These are phyloP conservation scores for Ficedula albicollis DNA, from an alignment of 2,797 vertebrate species.

Conservation along the genomic window DNA sequence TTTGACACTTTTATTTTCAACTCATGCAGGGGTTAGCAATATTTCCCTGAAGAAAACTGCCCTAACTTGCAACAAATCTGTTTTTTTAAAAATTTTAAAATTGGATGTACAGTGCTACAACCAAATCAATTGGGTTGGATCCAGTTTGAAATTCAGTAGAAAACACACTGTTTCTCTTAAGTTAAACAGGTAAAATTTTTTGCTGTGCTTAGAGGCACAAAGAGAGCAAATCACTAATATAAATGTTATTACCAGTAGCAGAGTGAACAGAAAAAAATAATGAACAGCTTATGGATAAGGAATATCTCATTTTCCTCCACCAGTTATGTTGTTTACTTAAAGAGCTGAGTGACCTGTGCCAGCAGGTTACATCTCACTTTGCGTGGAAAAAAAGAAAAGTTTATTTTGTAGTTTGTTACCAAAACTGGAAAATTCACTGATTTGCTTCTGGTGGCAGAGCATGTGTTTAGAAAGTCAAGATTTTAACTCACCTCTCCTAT, in stretches of 20 bases:
- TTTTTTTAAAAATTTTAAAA: not conserved
- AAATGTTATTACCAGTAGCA: not conserved
- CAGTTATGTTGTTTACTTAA: not conserved
- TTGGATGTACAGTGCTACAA: not conserved
- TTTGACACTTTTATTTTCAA: constrained; percentile 17
- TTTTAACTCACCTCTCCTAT: not conserved
- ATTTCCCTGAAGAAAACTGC: not conserved
- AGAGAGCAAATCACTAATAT: not conserved
- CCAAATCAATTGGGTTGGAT: not conserved
- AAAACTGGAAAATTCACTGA: not conserved
- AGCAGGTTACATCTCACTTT: not conserved
- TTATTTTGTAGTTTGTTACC: not conserved
- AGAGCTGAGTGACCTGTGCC: not conserved
- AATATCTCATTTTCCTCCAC: not conserved
- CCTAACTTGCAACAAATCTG: not conserved
- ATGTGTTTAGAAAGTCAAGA: not conserved
- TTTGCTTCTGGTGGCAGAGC: accelerated
- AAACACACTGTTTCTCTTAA: not conserved
- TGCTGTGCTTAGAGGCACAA: not conserved
- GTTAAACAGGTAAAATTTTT: not conserved
- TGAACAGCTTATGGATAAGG: not conserved
- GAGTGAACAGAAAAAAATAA: not conserved
- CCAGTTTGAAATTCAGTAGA: constrained; percentile 20
- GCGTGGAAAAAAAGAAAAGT: too few species aligned
- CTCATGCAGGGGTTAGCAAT: constrained; percentile 37